Evolutionary conservation across 2,797 vertebrate genomes (phyloP), one percentile per base, ranked within the genome.

Genomic region (Mycteria americana): DNA sequence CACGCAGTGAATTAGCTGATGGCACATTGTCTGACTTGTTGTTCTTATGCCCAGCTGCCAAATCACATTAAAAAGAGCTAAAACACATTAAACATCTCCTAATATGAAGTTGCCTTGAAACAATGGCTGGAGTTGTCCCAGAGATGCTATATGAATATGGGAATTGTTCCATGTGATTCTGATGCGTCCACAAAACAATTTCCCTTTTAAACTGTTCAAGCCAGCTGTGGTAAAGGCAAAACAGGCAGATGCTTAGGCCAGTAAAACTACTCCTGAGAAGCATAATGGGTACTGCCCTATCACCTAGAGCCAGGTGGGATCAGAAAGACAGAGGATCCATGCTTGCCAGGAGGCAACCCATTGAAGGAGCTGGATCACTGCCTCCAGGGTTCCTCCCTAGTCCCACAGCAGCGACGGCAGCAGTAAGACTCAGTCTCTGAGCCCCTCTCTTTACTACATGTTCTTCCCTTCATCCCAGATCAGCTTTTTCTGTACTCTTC

Each of bases 41-140:
- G 48, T 78, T 77, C 56, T 83, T 43, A 2, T 22, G n/a, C 33
- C 76, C 35, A 51, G 57, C 85, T 92, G 83, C 70, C 90, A 95
- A 68, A 94, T 57, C 43, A 19, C 41, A 89, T 75, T 94, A 74
- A 68, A 93, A 91, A 76, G 64, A 88, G 41, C 75, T 88, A 87
- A 93, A 91, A 31, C 22, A 70, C 75, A 85, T 89, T 77, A 93
- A 92, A 85, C 21, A n/a, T 78, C 56, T 93, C 78, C 81, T 87
- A 93, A 91, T 78, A 89, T 25, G 48, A 92, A 92, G 57, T 31
- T 91, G 84, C 64, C 50, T 87, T 68, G 84, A 91, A 95, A 96
- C 94, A 95, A 95, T 96, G 86, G 45, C 75, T 97, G 93, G 90
- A 93, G 60, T 27, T 39, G 60, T 94, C 80, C 94, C 96, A 97